phyloP scores from a whole-genome alignment of 1,140 invertebrate species.

The Cydia strobilella region DNA sequence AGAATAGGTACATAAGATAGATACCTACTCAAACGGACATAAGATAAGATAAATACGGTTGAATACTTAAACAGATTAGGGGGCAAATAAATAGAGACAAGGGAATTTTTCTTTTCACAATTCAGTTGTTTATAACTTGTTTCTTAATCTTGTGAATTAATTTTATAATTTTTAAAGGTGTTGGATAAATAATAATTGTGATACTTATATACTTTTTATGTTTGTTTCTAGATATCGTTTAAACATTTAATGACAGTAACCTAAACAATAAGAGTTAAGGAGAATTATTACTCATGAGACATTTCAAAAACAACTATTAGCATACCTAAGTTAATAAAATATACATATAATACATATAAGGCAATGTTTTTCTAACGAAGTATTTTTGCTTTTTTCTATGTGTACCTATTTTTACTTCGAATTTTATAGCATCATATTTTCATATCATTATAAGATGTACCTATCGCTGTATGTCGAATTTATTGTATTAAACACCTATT shows the following conservation, averaged over 20 bases:
- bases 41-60: no score
- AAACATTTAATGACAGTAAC: not conserved
- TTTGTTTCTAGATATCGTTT: no score
- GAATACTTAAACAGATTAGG: no score
- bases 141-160: not conserved
- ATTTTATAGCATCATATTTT: conserved; percentile 31
- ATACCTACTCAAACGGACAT: no score
- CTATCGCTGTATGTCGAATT: conserved; percentile 28
- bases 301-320: conserved; percentile 5
- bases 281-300: not conserved
- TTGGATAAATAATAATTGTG: no score
- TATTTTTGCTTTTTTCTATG: conserved; percentile 27
- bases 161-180: not conserved
- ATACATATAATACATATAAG: conserved; percentile 10
- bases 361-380: conserved; percentile 17
- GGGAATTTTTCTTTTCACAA: not conserved
- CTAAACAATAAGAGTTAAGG: not conserved
- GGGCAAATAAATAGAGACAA: not conserved
- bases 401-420: conserved; percentile 20
- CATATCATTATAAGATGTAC: conserved; percentile 29
- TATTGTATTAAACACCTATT: conserved; percentile 22
- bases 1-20: not conserved
- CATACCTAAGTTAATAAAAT: not conserved
- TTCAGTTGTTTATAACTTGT: not conserved
- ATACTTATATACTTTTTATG: no score